Conservation (phyloP, 2,888 invertebrate species). For the Vannuccia rotundouncinata region DNA sequence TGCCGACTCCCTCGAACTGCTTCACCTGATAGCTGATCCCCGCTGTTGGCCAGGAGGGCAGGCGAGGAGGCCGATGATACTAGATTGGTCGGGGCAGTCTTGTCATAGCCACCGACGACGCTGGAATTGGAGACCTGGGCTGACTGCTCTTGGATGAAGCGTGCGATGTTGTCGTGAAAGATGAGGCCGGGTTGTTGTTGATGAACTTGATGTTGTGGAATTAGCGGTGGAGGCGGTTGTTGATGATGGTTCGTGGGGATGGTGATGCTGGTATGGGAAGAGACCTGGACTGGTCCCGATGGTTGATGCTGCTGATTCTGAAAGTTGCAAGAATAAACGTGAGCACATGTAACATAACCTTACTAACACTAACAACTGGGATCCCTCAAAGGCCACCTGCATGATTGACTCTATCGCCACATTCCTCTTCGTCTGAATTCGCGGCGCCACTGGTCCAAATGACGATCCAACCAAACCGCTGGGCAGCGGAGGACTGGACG, state of each 20-base stretch:
- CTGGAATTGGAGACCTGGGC: slow-evolving; percentile 8
- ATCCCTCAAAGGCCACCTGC: too few species aligned
- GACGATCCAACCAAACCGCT: background rate
- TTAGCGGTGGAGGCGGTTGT: background rate
- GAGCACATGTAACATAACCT: too few species aligned
- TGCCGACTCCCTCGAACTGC: background rate
- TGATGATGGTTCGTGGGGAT: background rate
- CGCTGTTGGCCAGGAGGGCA: background rate
- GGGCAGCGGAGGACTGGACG: background rate
- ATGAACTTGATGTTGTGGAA: background rate
- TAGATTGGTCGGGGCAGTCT: background rate
- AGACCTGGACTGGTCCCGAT: background rate
- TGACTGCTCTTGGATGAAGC: slow-evolving; percentile 29
- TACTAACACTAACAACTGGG: too few species aligned
- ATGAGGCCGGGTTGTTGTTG: slow-evolving; percentile 1
- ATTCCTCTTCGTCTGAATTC: background rate
- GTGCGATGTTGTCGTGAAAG: slow-evolving; percentile 7
- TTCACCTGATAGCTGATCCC: background rate
- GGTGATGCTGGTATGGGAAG: background rate
- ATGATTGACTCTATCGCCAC: background rate
- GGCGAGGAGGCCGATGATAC: background rate
- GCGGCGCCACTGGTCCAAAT: background rate
- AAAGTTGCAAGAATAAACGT: too few species aligned
- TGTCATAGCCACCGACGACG: background rate
- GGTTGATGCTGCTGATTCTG: slow-evolving; percentile 15